Evolutionary conservation across 1,140 invertebrate species (phyloP).

Genomic region (Hylyphantes graminicola): DNA sequence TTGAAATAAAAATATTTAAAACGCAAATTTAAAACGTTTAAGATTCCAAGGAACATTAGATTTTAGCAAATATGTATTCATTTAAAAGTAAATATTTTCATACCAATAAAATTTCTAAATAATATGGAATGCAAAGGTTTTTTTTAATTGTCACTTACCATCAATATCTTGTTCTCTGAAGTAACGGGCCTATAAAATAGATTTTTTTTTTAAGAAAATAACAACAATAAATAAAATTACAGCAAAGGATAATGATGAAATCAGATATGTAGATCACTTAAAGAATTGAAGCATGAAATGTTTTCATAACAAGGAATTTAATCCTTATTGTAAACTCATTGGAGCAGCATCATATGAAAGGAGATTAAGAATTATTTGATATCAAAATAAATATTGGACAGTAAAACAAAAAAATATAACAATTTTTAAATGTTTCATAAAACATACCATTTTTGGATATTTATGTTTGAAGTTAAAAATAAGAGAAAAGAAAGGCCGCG

Average conservation of each 20-base stretch:
- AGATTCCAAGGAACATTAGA: no score
- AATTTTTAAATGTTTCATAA: not conserved
- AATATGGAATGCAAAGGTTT: not conserved
- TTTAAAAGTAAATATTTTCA: no score
- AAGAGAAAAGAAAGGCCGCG: conserved; percentile 13
- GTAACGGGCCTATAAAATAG: conserved; percentile 62
- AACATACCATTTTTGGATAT: conserved; percentile 47
- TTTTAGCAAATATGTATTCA: no score
- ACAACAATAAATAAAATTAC: no score
- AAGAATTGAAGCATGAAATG: not conserved
- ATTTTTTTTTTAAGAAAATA: no score
- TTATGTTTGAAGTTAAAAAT: conserved; percentile 15
- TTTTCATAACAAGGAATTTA: not conserved
- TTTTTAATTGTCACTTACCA: conserved; percentile 36
- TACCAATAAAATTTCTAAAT: not conserved
- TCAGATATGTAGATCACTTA: not conserved
- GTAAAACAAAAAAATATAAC: not conserved
- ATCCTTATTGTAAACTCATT: not conserved
- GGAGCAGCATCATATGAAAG: no score
- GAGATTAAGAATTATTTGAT: no score
- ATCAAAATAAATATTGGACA: no score
- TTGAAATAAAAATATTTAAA: no score
- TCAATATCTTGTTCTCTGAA: conserved; percentile 64
- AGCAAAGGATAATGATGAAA: not conserved
- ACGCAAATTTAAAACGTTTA: no score